Evolutionary conservation across 2,113 vertebrate species (phyloP).

Genomic region (Colius striatus): DNA sequence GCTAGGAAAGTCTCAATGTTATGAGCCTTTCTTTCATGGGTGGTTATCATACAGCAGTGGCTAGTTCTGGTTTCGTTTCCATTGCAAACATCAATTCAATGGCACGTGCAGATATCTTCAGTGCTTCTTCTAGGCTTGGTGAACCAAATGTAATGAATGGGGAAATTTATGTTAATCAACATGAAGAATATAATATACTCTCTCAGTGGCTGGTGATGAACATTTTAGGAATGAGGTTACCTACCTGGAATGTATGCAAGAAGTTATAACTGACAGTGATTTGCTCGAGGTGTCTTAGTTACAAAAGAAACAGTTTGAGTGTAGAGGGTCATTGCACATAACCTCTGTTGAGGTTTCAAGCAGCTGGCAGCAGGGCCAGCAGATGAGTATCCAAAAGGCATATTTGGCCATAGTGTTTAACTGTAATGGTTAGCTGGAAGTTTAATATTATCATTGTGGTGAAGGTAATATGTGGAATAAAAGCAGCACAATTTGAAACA

Average conservation of each 20-base stretch:
- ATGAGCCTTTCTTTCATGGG: neutral
- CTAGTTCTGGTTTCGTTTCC: neutral
- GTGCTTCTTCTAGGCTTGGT: neutral
- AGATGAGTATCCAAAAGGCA: neutral
- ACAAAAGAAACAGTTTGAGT: neutral
- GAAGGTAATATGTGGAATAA: neutral
- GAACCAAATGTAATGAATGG: neutral
- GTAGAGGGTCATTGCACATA: neutral
- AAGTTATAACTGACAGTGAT: neutral
- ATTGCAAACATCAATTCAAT: neutral
- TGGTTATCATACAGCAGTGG: neutral
- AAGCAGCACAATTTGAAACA: neutral
- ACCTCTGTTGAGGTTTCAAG: neutral
- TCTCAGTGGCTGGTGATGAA: neutral
- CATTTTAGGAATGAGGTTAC: neutral
- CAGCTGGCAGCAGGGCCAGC: neutral
- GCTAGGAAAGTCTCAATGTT: neutral
- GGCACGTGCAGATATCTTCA: neutral
- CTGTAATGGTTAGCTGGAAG: neutral
- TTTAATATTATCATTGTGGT: neutral
- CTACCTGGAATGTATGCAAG: neutral
- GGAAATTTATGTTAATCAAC: neutral
- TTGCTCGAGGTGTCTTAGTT: neutral
- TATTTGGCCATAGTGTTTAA: neutral
- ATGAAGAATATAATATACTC: neutral